Evolutionary conservation across 2,888 invertebrate species (phyloP).

Genomic region (Diplolepis rosae): DNA sequence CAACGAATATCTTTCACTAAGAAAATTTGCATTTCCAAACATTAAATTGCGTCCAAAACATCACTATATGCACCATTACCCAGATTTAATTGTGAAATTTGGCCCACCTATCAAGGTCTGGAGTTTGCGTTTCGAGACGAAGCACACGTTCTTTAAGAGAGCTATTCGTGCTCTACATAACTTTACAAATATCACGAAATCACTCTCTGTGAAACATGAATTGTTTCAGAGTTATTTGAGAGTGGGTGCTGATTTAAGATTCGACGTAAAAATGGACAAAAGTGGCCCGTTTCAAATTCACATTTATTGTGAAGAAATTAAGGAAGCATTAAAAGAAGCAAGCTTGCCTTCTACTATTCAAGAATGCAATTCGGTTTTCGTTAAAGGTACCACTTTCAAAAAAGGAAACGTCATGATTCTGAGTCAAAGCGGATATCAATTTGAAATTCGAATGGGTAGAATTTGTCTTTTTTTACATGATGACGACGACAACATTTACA

Average conservation of each 20-base stretch:
- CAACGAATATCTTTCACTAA: conserved; percentile 8
- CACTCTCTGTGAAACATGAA: conserved; percentile 40
- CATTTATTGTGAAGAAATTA: neutral
- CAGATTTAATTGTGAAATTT: conserved; percentile 38
- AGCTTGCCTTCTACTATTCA: conserved; percentile 8
- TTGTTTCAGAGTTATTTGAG: conserved; percentile 28
- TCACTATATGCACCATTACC: conserved; percentile 39
- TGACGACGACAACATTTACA: conserved; percentile 16
- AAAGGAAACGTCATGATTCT: conserved; percentile 37
- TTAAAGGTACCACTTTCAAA: conserved; percentile 40
- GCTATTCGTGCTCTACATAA: conserved; percentile 36
- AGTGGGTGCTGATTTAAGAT: neutral
- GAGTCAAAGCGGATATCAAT: conserved; percentile 34
- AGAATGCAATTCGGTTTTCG: conserved; percentile 34
- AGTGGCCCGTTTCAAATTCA: neutral
- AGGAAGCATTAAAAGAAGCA: neutral
- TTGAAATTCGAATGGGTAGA: conserved; percentile 39
- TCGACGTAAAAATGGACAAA: neutral
- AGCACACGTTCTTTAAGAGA: conserved; percentile 51
- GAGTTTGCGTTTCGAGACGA: conserved; percentile 50
- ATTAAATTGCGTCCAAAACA: conserved; percentile 41
- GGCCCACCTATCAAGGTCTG: conserved; percentile 42
- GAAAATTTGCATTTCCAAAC: conserved; percentile 7
- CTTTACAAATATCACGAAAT: conserved; percentile 43
- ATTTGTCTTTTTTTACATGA: conserved; percentile 33